Conservation (phyloP, 1,140 invertebrate species). For the Zaprionus lachaisei region DNA sequence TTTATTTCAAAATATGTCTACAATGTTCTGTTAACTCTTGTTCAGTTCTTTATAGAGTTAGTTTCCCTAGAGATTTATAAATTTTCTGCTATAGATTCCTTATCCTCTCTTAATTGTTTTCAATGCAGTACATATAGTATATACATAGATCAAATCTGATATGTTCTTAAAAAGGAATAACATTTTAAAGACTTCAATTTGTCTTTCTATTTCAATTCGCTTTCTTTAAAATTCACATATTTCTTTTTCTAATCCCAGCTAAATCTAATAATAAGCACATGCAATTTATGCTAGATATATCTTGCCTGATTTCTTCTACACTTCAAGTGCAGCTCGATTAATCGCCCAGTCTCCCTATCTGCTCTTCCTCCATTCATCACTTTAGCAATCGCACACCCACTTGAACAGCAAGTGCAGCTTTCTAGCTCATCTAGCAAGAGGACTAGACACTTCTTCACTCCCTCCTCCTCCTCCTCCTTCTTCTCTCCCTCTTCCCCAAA, state of each 20-base stretch:
- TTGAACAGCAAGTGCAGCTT: slow-evolving; percentile 38
- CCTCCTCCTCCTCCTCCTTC: neutral
- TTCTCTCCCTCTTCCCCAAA: neutral
- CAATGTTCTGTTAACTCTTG: no score
- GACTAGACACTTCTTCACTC: slow-evolving; percentile 51
- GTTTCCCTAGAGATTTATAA: no score
- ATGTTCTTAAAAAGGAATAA: neutral
- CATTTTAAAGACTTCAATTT: neutral
- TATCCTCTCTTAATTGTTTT: no score
- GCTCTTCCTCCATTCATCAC: neutral
- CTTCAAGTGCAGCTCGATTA: neutral
- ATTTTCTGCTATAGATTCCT: no score
- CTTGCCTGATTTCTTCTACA: slow-evolving; percentile 1
- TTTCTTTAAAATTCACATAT: neutral
- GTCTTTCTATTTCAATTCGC: neutral
- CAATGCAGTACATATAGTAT: no score
- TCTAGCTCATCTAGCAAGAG: slow-evolving; percentile 27
- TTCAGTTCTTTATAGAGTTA: no score
- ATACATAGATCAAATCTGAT: neutral
- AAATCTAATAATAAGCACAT: neutral
- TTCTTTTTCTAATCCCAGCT: neutral
- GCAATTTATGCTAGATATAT: neutral
- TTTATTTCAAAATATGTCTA: no score
- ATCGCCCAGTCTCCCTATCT: neutral
- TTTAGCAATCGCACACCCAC: slow-evolving; percentile 30